Percentiles rank a stretch among this genome's conserved stretches.
Evolutionary conservation across 2,113 vertebrate genomes (phyloP).

Genomic region (Falco punctatus): DNA sequence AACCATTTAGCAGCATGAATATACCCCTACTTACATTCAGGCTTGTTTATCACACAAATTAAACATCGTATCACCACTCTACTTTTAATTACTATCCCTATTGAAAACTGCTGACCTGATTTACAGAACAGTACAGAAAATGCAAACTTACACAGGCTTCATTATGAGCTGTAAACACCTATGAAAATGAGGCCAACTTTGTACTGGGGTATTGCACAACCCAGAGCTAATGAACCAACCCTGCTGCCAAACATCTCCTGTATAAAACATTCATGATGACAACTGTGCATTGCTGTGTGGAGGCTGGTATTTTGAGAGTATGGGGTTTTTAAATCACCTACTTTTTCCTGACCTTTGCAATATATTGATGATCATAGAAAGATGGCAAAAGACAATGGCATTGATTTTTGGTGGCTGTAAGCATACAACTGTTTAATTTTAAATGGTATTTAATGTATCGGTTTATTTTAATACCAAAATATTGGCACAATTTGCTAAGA

Average conservation of each 20-base stretch:
- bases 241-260: background rate
- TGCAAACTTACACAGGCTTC: background rate
- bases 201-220: background rate
- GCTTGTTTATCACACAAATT: background rate
- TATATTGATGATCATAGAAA: background rate
- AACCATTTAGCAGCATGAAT: background rate
- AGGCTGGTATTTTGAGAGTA: background rate
- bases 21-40: background rate
- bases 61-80: background rate
- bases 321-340: background rate
- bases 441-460: background rate
- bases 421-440: background rate
- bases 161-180: constrained; percentile 15
- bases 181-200: constrained; percentile 41
- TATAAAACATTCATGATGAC: constrained; percentile 22
- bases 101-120: background rate
- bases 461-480: background rate
- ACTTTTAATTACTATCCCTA: background rate
- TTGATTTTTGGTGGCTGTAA: background rate
- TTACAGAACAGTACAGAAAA: background rate
- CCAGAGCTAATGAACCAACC: background rate
- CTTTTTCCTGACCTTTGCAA: background rate
- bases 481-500: constrained; percentile 32
- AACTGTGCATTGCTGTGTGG: background rate
- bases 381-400: background rate